These are phyloP conservation scores for Pseudois nayaur DNA, from an alignment of 2,113 vertebrate genomes.

Conservation along the genomic window DNA sequence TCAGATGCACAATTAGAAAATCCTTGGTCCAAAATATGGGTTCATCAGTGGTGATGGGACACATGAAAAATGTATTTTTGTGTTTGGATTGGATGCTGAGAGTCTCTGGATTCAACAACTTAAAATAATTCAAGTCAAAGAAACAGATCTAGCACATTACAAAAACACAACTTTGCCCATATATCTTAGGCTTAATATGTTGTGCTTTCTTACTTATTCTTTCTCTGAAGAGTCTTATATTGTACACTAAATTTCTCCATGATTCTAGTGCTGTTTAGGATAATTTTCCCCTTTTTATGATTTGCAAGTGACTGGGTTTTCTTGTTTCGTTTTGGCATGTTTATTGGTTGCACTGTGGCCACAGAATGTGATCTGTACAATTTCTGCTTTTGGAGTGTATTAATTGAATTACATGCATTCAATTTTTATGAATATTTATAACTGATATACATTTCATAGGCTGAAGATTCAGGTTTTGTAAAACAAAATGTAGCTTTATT, in stretches of 20 bases:
- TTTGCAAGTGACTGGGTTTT: not conserved
- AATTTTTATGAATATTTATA: not conserved
- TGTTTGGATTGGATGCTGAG: not conserved
- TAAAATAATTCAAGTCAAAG: not conserved
- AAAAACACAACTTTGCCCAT: not conserved
- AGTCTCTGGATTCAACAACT: not conserved
- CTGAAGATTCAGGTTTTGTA: not conserved
- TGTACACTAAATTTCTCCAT: not conserved
- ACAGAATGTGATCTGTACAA: not conserved
- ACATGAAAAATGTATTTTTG: not conserved
- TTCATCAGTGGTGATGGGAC: not conserved
- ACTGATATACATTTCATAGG: not conserved
- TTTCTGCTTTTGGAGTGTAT: not conserved
- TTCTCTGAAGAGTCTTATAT: not conserved
- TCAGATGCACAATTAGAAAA: not conserved
- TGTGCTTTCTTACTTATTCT: not conserved
- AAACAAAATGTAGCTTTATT: conserved; percentile 14
- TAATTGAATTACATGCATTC: not conserved
- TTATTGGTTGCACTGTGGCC: not conserved
- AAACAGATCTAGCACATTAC: not conserved
- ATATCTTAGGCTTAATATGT: not conserved
- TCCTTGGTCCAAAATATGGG: not conserved
- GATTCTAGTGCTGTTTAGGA: not conserved
- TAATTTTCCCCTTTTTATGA: not conserved
- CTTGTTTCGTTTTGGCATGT: not conserved